These are phyloP conservation scores for Tachina grossa DNA, from an alignment of 2,888 invertebrate genomes.

Conservation along the genomic window DNA sequence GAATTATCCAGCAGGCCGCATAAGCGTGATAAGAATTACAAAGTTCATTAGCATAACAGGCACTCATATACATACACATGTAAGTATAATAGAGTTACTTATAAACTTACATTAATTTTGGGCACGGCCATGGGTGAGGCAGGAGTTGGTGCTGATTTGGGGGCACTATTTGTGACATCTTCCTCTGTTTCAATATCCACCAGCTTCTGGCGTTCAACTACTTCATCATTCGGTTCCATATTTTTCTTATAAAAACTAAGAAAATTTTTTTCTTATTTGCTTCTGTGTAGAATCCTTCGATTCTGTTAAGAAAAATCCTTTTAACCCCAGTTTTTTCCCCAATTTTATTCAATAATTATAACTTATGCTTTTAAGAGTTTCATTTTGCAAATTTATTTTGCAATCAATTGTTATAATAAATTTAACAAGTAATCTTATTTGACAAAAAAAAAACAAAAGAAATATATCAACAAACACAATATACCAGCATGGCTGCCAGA, in stretches of 20 bases:
- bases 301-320: background rate
- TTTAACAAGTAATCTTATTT: slow-evolving; percentile 23
- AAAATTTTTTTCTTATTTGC: background rate
- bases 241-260: slow-evolving; percentile 17
- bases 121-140: slow-evolving; percentile 80
- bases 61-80: background rate
- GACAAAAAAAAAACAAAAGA: slow-evolving; percentile 52
- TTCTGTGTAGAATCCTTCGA: background rate
- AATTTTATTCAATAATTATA: slow-evolving; percentile 6
- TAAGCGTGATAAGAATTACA: slow-evolving; percentile 39
- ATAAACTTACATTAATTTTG: slow-evolving; percentile 77
- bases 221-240: slow-evolving; percentile 83
- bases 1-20: too few species aligned
- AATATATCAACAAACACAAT: slow-evolving; percentile 54
- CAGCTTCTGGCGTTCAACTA: slow-evolving; percentile 82
- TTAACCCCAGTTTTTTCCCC: background rate
- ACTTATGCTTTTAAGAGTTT: background rate
- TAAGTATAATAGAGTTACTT: slow-evolving; percentile 37
- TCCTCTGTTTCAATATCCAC: slow-evolving; percentile 82
- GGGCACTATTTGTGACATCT: slow-evolving; percentile 78
- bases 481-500: background rate
- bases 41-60: slow-evolving; percentile 26
- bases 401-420: background rate
- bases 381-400: slow-evolving; percentile 15
- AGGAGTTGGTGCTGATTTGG: slow-evolving; percentile 81